Conservation (phyloP, 2,888 invertebrate species). For the Drosophila maculinotata region DNA sequence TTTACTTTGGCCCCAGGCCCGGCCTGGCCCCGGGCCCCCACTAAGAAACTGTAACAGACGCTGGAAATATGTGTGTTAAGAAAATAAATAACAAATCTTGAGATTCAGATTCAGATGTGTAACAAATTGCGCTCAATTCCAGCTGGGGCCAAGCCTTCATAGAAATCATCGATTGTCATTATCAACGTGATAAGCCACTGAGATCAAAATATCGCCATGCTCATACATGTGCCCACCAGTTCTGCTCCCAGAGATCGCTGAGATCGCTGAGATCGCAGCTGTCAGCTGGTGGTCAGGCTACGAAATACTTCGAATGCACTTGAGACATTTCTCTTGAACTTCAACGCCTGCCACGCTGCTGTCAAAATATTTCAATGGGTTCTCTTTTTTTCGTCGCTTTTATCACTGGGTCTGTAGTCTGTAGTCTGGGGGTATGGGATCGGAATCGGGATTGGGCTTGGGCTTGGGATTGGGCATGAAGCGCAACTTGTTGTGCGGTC, state of each 20-base stretch:
- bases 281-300: slow-evolving; percentile 66
- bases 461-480: slow-evolving; percentile 13
- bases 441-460: not conserved
- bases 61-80: slow-evolving; percentile 55
- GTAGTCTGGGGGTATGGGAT: not conserved
- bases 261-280: slow-evolving; percentile 55
- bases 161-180: slow-evolving; percentile 63
- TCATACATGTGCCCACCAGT: slow-evolving; percentile 19
- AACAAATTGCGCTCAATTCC: slow-evolving; percentile 65
- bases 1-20: slow-evolving; percentile 19
- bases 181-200: slow-evolving; percentile 63
- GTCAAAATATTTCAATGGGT: slow-evolving; percentile 78
- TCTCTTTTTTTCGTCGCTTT: slow-evolving; percentile 30
- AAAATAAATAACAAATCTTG: slow-evolving; percentile 55
- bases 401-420: slow-evolving; percentile 38
- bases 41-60: slow-evolving; percentile 45
- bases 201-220: slow-evolving; percentile 17
- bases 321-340: slow-evolving; percentile 81
- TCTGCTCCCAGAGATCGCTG: slow-evolving; percentile 12
- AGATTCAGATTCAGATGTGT: slow-evolving; percentile 58
- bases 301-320: slow-evolving; percentile 76
- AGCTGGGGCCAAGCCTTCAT: slow-evolving; percentile 53
- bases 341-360: slow-evolving; percentile 78
- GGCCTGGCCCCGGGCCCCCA: slow-evolving; percentile 22
- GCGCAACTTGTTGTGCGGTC: slow-evolving; percentile 73